Conservation (phyloP, 2,888 invertebrate genomes). For the Pecten maximus region DNA sequence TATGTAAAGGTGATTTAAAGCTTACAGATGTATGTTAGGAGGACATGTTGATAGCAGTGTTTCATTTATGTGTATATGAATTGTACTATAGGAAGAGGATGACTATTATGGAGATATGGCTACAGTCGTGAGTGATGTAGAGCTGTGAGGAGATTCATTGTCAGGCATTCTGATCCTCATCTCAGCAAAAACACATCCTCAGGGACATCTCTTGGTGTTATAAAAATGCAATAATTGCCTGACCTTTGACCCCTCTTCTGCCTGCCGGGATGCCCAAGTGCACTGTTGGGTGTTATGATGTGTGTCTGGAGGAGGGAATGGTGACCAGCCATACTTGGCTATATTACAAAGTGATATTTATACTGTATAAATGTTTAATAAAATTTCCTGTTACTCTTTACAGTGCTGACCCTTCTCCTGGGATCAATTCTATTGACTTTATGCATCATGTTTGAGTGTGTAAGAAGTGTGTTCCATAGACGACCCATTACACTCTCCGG, state of each 20-base stretch:
- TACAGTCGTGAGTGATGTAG: not conserved
- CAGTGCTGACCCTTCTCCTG: not conserved
- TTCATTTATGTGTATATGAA: not conserved
- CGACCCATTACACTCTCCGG: not conserved
- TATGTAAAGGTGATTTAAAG: not conserved
- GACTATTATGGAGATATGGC: too few species aligned
- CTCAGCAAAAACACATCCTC: not conserved
- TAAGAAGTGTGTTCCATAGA: conserved; percentile 3
- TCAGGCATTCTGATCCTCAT: not conserved
- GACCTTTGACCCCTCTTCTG: not conserved
- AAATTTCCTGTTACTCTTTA: not conserved
- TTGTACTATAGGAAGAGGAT: not conserved
- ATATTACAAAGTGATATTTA: conserved; percentile 18
- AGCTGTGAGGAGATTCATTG: not conserved
- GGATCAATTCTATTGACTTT: not conserved
- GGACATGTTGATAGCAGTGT: not conserved
- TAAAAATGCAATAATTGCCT: not conserved
- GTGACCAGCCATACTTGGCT: not conserved
- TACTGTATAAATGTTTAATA: not conserved
- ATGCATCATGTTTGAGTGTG: conserved; percentile 13
- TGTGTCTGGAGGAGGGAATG: not conserved
- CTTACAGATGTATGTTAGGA: not conserved
- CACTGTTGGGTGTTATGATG: not conserved
- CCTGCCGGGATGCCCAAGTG: not conserved
- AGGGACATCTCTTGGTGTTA: not conserved